phyloP scores from a whole-genome alignment of 2,888 invertebrate species.

The Taphrorychus bicolor region DNA sequence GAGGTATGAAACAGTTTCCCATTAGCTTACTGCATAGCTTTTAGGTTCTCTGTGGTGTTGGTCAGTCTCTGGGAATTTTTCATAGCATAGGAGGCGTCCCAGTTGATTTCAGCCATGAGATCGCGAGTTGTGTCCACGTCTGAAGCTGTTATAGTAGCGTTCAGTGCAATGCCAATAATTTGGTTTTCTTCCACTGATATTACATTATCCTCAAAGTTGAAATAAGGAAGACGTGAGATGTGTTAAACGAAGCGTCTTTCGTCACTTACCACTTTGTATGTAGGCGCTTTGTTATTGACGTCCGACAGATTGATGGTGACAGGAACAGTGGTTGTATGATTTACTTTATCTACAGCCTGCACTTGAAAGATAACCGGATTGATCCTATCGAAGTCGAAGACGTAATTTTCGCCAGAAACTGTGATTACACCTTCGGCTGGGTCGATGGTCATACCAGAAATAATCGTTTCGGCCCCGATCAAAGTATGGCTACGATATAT shows the following conservation, averaged over 20 bases:
- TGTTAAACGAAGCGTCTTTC: too few relatives aligned
- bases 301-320: conserved; percentile 70
- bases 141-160: conserved; percentile 61
- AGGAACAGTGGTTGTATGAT: conserved; percentile 63
- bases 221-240: too few relatives aligned
- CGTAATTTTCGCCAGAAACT: conserved; percentile 61
- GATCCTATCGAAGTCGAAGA: conserved; percentile 70
- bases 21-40: conserved; percentile 34
- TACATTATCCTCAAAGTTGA: conserved; percentile 38
- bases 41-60: conserved; percentile 6
- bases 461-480: conserved; percentile 60
- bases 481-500: conserved; percentile 66
- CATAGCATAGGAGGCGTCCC: conserved; percentile 65
- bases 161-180: conserved; percentile 57
- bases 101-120: conserved; percentile 66
- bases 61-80: conserved; percentile 62
- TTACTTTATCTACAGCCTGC: conserved; percentile 55
- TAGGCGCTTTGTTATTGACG: conserved; percentile 77
- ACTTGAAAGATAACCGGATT: conserved; percentile 62
- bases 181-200: conserved; percentile 66
- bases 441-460: conserved; percentile 60
- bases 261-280: conserved; percentile 66
- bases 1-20: too few relatives aligned
- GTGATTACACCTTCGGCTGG: conserved; percentile 64
- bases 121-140: conserved; percentile 69